Conservation (phyloP, 2,113 vertebrate species). For the Daubentonia madagascariensis region DNA sequence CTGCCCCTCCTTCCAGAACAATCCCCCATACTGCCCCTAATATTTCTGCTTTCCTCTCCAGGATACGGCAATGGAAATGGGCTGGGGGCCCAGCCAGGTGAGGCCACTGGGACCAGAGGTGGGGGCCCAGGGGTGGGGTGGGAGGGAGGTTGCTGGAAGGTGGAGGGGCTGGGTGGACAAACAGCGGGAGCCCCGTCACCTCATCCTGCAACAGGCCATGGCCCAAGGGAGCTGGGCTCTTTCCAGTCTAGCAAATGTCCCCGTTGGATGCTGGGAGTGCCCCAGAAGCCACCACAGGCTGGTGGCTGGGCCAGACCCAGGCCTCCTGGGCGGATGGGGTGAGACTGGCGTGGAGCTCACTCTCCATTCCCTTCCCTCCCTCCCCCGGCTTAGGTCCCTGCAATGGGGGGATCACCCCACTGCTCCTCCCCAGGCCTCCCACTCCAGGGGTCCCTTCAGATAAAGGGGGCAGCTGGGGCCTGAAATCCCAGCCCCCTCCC, state of each 20-base stretch:
- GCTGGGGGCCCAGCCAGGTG: constrained; percentile 39
- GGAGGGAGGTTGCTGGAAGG: not conserved
- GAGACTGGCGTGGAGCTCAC: not conserved
- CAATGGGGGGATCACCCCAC: not conserved
- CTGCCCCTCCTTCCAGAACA: not conserved
- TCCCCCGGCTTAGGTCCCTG: constrained; percentile 36
- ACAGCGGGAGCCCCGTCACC: not conserved
- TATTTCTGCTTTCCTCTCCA: not conserved
- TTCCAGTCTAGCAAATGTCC: not conserved
- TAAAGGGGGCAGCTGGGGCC: constrained; percentile 29
- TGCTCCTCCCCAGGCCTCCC: constrained; percentile 30
- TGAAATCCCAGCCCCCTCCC: not conserved
- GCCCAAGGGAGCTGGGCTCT: not conserved
- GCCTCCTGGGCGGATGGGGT: not conserved
- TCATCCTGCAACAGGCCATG: not conserved
- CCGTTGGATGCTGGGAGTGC: not conserved
- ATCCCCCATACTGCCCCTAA: not conserved
- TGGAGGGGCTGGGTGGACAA: not conserved
- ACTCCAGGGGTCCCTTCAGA: not conserved
- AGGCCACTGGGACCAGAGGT: not conserved
- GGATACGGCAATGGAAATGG: not conserved
- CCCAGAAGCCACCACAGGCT: not conserved
- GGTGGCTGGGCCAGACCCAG: not conserved
- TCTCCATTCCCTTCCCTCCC: not conserved
- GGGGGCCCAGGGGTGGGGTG: not conserved